Evolutionary conservation across 2,888 invertebrate genomes (phyloP).

Genomic region (Tridacna crocea): DNA sequence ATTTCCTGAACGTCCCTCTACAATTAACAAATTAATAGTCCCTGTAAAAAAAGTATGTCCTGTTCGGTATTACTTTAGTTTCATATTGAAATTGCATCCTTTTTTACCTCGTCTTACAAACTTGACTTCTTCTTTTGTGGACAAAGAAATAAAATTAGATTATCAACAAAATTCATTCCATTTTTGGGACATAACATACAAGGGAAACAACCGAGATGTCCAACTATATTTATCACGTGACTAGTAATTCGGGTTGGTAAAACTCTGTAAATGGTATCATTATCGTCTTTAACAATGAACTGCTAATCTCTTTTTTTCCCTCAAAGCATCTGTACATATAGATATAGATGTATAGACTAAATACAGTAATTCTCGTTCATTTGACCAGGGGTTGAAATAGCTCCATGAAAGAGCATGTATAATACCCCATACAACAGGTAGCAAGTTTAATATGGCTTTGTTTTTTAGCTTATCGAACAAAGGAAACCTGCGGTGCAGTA

Average conservation of each 20-base stretch:
- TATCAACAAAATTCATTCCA: conserved; percentile 14
- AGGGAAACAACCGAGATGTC: conserved; percentile 21
- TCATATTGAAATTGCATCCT: not conserved
- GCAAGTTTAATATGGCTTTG: too few species aligned
- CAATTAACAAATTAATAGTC: too few species aligned
- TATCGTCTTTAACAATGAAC: not conserved
- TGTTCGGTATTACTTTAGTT: too few species aligned
- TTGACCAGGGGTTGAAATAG: too few species aligned
- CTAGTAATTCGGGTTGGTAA: not conserved
- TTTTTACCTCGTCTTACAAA: not conserved
- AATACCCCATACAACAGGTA: too few species aligned
- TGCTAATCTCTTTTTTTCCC: not conserved
- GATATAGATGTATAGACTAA: too few species aligned
- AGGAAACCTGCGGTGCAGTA: too few species aligned
- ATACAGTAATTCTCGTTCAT: too few species aligned
- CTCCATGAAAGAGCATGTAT: too few species aligned
- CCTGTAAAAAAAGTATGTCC: too few species aligned
- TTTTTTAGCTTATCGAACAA: too few species aligned
- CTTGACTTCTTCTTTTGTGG: not conserved
- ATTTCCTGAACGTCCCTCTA: too few species aligned
- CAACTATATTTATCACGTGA: conserved; percentile 23
- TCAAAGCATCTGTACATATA: not conserved
- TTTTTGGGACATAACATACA: conserved; percentile 25
- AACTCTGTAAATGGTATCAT: not conserved
- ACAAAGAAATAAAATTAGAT: conserved; percentile 26